A percentile compares a stretch with the other conserved stretches of the same genome.
Evolutionary conservation across 2,797 vertebrate genomes (phyloP).

Genomic region (Acridotheres tristis): DNA sequence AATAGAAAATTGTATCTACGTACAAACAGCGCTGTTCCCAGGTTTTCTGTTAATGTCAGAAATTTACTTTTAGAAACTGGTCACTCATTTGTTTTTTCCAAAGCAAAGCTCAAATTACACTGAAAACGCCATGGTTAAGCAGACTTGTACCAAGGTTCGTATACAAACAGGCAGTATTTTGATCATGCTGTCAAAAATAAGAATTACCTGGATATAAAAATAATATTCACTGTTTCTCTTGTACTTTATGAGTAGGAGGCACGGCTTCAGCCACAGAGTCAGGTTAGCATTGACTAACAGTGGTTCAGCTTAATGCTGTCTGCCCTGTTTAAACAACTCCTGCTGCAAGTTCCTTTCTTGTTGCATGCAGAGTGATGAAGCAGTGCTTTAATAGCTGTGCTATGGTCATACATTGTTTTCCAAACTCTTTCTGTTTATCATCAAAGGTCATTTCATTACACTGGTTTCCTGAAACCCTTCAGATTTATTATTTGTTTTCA

Average conservation of each 20-base stretch:
- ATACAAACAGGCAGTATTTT: neutral
- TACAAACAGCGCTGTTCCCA: neutral
- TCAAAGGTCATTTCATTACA: slow-evolving; percentile 59
- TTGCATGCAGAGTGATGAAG: neutral
- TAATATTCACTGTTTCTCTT: neutral
- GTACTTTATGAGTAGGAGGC: neutral
- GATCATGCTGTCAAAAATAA: neutral
- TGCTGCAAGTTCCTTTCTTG: neutral
- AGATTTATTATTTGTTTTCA: slow-evolving; percentile 35
- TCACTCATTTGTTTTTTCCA: neutral
- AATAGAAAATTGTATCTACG: neutral
- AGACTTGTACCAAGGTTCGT: neutral
- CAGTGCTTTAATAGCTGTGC: slow-evolving; percentile 5
- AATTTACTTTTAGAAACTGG: neutral
- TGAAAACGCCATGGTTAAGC: neutral
- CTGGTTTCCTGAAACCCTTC: slow-evolving; percentile 26
- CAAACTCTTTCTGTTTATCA: neutral
- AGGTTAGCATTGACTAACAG: neutral
- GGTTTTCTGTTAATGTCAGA: neutral
- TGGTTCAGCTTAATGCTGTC: neutral
- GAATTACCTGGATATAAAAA: neutral
- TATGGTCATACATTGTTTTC: neutral
- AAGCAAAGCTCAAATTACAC: neutral
- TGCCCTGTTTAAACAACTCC: slow-evolving; percentile 1
- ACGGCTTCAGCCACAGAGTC: neutral